These are phyloP conservation scores for Aphelenchoides besseyi DNA, from an alignment of 1,140 invertebrate genomes.

Conservation along the genomic window DNA sequence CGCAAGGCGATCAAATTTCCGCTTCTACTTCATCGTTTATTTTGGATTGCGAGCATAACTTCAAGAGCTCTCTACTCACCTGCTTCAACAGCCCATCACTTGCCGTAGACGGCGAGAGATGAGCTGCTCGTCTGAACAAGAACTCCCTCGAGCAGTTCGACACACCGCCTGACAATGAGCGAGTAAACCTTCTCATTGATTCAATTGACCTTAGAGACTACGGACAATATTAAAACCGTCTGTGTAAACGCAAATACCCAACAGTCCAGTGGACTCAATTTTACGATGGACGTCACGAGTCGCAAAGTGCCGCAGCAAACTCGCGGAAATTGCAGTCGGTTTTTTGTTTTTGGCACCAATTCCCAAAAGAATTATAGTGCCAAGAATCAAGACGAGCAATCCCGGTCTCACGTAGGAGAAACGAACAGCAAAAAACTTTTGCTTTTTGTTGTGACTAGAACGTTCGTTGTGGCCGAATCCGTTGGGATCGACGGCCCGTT, in stretches of 20 bases:
- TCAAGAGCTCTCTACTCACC: background rate
- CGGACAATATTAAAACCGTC: background rate
- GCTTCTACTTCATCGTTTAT: too few relatives aligned
- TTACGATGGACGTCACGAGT: background rate
- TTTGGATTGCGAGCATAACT: too few relatives aligned
- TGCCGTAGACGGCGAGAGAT: background rate
- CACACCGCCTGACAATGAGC: constrained; percentile 2
- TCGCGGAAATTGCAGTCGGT: background rate
- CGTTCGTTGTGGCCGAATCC: too few relatives aligned
- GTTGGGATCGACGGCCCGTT: background rate
- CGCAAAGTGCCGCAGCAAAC: background rate
- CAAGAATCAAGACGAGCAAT: background rate
- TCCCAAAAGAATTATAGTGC: background rate
- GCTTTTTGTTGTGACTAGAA: background rate
- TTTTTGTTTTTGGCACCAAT: background rate
- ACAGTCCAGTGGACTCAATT: background rate
- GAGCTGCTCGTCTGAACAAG: background rate
- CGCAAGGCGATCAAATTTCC: too few relatives aligned
- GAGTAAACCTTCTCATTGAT: background rate
- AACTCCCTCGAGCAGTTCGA: background rate
- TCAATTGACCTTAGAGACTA: background rate
- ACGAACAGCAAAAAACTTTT: too few relatives aligned
- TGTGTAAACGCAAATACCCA: background rate
- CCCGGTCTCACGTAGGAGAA: too few relatives aligned
- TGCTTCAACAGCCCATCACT: background rate